Evolutionary conservation across 2,113 vertebrate species (phyloP).

Genomic region (Murina feae): DNA sequence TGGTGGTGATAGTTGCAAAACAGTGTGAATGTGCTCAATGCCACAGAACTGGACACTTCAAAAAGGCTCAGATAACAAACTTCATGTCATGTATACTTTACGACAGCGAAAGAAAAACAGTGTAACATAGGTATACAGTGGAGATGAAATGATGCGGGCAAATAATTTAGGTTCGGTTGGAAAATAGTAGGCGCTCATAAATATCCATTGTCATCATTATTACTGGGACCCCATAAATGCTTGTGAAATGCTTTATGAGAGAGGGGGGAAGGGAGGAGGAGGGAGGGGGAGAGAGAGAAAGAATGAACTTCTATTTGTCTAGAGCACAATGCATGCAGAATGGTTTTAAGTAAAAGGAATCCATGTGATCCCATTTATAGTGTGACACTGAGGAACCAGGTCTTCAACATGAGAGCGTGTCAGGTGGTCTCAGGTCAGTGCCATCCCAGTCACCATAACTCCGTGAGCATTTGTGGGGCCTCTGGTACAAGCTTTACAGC

Average conservation of each 20-base stretch:
- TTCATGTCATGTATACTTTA: rapidly evolving
- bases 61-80: background rate
- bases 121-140: background rate
- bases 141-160: rapidly evolving
- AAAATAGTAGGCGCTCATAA: rapidly evolving
- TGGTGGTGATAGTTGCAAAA: rapidly evolving
- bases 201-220: rapidly evolving
- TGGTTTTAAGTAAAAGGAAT: background rate
- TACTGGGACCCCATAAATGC: rapidly evolving
- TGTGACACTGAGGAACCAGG: background rate
- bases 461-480: no score
- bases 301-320: background rate
- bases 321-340: rapidly evolving
- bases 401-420: background rate
- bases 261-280: no score
- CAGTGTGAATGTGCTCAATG: rapidly evolving
- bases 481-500: background rate
- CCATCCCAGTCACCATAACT: background rate
- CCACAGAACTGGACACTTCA: rapidly evolving
- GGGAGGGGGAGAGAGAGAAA: rapidly evolving
- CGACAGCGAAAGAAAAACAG: background rate
- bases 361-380: rapidly evolving
- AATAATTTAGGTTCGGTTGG: background rate
- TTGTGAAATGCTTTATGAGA: background rate
- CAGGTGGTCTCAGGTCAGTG: rapidly evolving